Evolutionary conservation across 2,113 vertebrate genomes (phyloP).

Genomic region (western clawed frog (Xenopus tropicalis)): DNA sequence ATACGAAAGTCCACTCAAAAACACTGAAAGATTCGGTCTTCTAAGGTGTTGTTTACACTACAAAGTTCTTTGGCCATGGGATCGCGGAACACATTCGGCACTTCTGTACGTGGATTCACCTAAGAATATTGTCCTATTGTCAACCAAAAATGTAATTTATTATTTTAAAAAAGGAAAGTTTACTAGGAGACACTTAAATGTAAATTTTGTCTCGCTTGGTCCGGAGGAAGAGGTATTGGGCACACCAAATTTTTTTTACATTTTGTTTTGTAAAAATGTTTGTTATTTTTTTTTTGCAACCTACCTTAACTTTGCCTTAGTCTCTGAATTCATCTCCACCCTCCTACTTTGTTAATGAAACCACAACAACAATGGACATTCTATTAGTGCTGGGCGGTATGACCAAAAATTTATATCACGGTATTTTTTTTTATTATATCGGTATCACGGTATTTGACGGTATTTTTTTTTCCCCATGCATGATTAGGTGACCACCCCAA

Average conservation of each 20-base stretch:
- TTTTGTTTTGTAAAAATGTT: not conserved
- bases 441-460: too few species aligned
- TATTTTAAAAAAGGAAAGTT: slow-evolving; percentile 21
- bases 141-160: slow-evolving; percentile 43
- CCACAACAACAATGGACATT: too few species aligned
- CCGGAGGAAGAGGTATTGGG: slow-evolving; percentile 7
- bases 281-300: not conserved
- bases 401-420: too few species aligned
- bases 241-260: slow-evolving; percentile 5
- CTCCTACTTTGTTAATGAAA: not conserved
- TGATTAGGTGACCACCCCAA: too few species aligned
- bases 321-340: not conserved
- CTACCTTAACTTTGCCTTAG: slow-evolving; percentile 20
- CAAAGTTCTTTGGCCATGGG: slow-evolving; percentile 45
- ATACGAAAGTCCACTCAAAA: slow-evolving; percentile 42
- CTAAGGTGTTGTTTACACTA: slow-evolving; percentile 71
- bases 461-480: too few species aligned
- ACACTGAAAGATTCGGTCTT: slow-evolving; percentile 55
- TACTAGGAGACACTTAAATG: not conserved
- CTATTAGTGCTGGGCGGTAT: too few species aligned
- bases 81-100: slow-evolving; percentile 1
- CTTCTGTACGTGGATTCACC: slow-evolving; percentile 8
- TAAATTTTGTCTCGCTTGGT: slow-evolving; percentile 16
- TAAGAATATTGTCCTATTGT: slow-evolving; percentile 11
- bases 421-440: too few species aligned